Base-by-base conservation (phyloP, 2,113 vertebrate species). In the Gobio gobio region DNA sequence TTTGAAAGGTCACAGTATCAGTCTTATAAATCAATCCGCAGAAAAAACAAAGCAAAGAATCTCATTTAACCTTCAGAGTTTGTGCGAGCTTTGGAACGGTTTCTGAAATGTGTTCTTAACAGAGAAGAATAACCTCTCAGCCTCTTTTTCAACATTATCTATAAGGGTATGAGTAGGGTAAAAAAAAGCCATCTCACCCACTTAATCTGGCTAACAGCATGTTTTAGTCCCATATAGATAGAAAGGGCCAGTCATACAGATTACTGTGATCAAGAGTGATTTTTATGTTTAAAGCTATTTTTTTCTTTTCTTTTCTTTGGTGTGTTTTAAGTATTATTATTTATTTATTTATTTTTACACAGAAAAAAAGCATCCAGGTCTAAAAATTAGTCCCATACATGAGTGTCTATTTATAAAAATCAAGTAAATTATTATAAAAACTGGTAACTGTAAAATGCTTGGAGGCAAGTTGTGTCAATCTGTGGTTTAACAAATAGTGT, bases 241-340 rank as follows among this genome's bases (percentile, higher is more conserved):
- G 1, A 51, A 51, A 51, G 13, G 14, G 47, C 47, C 47, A 4
- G 16, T 51, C 49, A 51, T 51, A 51, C 49, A 5, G 14, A 51
- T 16, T 51, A 51, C 2, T 51, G 14, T 51, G 49, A 18, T 51
- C 16, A 51, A 51, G 14, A 51, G 14, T 18, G 4, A 51, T 16
- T 5, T 47, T 51, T 51, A 16, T 51, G 14, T 51, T 51, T 18
- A 51, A 5, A 51, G 16, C 1, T 1, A 0, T 4, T 5, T 16
- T 4, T 51, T 51, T 49, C 0, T 13, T 13, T 14, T 4, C 0
- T 13, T 47, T 12, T 13, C 0, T 14, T 51, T 14, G 1, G 1
- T 18, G 14, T 51, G 14, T 18, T 51, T 16, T 51, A 51, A 51
- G 4, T 51, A 5, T 51, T 49, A 47, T 47, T 3, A n/a, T n/a